Conservation (phyloP, 2,888 invertebrate genomes). For the Elmis aenea region DNA sequence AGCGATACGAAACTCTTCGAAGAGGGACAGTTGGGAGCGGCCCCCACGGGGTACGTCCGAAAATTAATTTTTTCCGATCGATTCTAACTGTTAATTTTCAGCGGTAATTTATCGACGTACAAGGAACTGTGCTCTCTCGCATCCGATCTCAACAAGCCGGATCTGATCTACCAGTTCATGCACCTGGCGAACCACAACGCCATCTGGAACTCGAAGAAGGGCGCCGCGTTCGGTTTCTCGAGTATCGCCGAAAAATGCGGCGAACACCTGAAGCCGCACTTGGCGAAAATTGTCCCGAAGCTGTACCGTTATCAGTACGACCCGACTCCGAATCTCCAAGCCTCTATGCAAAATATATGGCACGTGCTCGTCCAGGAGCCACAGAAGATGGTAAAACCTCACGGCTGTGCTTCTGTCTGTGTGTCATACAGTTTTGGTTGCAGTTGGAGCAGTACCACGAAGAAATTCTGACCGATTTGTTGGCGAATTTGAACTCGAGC, state of each 20-base stretch:
- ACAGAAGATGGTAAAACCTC: constrained; percentile 67
- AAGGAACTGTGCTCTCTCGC: constrained; percentile 91
- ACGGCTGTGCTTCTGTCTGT: no score
- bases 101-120: constrained; percentile 87
- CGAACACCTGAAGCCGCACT: constrained; percentile 73
- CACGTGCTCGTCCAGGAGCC: constrained; percentile 81
- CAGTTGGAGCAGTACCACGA: constrained; percentile 77
- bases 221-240: constrained; percentile 90
- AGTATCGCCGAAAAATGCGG: constrained; percentile 80
- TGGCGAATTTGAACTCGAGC: constrained; percentile 72
- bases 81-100: no score
- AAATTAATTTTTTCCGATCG: not conserved
- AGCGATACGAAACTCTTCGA: constrained; percentile 83
- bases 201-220: constrained; percentile 91
- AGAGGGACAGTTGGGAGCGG: constrained; percentile 79
- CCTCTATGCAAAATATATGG: constrained; percentile 94
- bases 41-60: constrained; percentile 71
- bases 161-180: constrained; percentile 93
- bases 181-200: constrained; percentile 92
- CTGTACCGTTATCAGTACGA: constrained; percentile 90
- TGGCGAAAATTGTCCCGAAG: constrained; percentile 82
- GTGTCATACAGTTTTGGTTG: no score
- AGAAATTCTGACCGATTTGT: constrained; percentile 75
- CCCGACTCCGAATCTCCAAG: constrained; percentile 86
- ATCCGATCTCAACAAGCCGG: constrained; percentile 91